Percentiles rank a stretch among this genome's conserved stretches.
phyloP scores from a whole-genome alignment of 2,113 vertebrate genomes.

The Mastomys coucha region DNA sequence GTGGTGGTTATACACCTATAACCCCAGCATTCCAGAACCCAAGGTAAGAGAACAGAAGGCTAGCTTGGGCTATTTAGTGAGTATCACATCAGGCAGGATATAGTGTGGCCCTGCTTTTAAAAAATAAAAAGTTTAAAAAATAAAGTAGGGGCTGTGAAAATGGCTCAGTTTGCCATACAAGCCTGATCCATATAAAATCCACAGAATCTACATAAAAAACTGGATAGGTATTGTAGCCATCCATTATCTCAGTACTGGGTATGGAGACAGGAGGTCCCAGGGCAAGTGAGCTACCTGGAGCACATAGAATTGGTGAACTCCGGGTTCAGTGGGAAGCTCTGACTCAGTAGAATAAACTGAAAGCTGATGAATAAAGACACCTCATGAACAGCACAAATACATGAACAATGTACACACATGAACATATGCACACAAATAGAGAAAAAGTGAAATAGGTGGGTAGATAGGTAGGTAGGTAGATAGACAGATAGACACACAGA shows the following conservation, averaged over 20 bases:
- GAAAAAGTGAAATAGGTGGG: not conserved
- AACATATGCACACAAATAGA: not conserved
- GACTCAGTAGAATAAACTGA: not conserved
- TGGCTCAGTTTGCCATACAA: not conserved
- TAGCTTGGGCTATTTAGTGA: not conserved
- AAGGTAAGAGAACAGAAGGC: not conserved
- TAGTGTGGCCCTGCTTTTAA: not conserved
- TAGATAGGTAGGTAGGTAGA: too few species aligned
- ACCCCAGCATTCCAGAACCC: not conserved
- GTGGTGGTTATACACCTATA: not conserved
- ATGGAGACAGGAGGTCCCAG: too few species aligned
- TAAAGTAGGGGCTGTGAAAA: not conserved
- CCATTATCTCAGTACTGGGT: not conserved
- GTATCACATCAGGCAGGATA: not conserved
- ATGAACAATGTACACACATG: not conserved
- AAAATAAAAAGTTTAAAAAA: not conserved
- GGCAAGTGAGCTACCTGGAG: not conserved
- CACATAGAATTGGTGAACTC: not conserved
- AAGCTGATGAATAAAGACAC: not conserved
- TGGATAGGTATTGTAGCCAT: not conserved
- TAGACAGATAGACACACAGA: too few species aligned
- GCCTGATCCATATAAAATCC: not conserved
- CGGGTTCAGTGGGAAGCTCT: too few species aligned
- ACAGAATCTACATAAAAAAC: not conserved
- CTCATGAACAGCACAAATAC: not conserved